A percentile compares a stretch with the other conserved stretches of the same genome.
These are phyloP conservation scores for Himalopsyche japonica DNA, from an alignment of 2,888 invertebrate genomes.

Conservation along the genomic window DNA sequence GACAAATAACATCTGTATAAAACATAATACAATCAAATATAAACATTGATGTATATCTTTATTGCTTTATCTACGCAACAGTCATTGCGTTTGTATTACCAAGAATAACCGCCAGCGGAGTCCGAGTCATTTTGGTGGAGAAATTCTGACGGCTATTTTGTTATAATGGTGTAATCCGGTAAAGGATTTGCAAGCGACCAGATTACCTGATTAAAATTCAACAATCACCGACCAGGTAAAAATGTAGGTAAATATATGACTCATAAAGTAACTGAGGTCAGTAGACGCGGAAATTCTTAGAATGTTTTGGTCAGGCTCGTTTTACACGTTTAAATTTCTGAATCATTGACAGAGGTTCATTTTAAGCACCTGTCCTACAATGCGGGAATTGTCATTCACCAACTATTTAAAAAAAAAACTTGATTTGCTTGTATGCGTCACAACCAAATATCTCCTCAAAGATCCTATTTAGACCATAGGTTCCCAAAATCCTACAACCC, in stretches of 20 bases:
- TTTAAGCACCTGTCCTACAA: no score
- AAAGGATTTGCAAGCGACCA: background rate
- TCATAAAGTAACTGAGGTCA: background rate
- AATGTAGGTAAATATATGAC: background rate
- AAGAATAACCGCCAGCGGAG: background rate
- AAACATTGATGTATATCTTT: no score
- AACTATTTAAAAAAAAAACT: no score
- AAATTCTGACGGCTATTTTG: background rate
- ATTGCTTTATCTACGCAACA: no score
- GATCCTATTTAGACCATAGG: no score
- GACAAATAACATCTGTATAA: no score
- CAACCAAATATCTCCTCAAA: no score
- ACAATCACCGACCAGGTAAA: background rate
- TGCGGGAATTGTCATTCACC: no score
- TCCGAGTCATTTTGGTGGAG: background rate
- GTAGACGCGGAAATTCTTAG: background rate
- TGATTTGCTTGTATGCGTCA: no score
- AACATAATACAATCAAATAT: no score
- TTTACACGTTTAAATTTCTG: background rate
- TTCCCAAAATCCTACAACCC: no score
- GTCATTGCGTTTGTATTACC: no score
- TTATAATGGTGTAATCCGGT: background rate
- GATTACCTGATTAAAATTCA: background rate
- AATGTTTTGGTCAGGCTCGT: background rate
- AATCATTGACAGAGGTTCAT: background rate